These are phyloP conservation scores for Plumapathes pennacea DNA, from an alignment of 92 coral and sea anemone species.

Conservation along the genomic window DNA sequence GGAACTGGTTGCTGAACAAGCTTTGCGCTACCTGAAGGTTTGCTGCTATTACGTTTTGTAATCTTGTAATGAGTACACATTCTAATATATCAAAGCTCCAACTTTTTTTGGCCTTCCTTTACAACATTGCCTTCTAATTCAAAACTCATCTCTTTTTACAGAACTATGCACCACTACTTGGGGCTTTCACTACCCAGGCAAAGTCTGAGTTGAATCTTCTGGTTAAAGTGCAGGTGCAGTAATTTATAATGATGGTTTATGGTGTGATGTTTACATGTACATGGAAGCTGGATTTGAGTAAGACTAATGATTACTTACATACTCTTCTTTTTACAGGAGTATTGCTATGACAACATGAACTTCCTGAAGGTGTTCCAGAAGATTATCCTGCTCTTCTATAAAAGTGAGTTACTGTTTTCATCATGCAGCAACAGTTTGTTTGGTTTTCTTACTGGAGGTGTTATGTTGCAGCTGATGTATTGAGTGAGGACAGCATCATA, in stretches of 20 bases:
- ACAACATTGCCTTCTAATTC: neutral
- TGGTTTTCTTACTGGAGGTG: neutral
- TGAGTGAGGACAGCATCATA: slow-evolving; percentile 92
- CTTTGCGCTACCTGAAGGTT: slow-evolving; percentile 92
- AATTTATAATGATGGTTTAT: too few species aligned
- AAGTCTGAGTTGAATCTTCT: slow-evolving; percentile 79
- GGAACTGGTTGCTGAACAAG: slow-evolving; percentile 93
- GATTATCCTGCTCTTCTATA: slow-evolving; percentile 90
- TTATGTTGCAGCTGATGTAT: slow-evolving; percentile 68
- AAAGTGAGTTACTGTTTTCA: slow-evolving; percentile 64
- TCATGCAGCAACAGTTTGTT: too few species aligned
- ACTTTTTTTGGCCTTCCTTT: neutral
- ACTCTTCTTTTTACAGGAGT: slow-evolving; percentile 56
- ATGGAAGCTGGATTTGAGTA: neutral
- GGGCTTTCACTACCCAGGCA: slow-evolving; percentile 71
- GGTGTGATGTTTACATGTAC: neutral
- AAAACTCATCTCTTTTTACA: neutral
- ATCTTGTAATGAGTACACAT: neutral
- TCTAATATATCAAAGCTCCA: neutral
- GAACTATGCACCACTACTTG: slow-evolving; percentile 75
- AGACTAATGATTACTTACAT: neutral
- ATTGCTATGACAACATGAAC: slow-evolving; percentile 96
- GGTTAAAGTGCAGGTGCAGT: slow-evolving; percentile 82
- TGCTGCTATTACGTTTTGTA: neutral
- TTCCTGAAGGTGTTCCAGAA: slow-evolving; percentile 97